A percentile compares a stretch with the other conserved stretches of the same genome.
These are phyloP conservation scores for Schizothorax lantsangensis DNA, from an alignment of 2,797 vertebrate species.

Conservation along the genomic window DNA sequence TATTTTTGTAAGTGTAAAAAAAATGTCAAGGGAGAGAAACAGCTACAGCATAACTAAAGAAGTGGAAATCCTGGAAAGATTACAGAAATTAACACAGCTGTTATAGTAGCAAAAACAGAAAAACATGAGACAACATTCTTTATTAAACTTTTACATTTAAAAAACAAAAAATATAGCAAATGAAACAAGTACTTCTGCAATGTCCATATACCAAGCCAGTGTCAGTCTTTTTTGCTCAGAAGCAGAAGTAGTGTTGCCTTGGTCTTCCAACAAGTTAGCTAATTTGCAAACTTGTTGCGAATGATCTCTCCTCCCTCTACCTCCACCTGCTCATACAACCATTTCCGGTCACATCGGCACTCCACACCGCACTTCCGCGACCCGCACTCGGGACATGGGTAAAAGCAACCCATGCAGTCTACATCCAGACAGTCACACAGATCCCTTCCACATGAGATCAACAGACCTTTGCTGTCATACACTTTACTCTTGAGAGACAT, in stretches of 20 bases:
- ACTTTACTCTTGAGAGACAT: slow-evolving; percentile 89
- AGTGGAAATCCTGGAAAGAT: not conserved
- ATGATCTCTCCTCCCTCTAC: slow-evolving; percentile 97
- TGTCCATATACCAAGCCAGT: slow-evolving; percentile 1
- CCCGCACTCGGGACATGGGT: slow-evolving; percentile 89
- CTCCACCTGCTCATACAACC: slow-evolving; percentile 97
- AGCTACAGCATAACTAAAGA: not conserved
- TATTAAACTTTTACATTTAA: not conserved
- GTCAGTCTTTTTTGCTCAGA: not conserved
- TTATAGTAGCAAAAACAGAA: not conserved
- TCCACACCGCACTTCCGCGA: slow-evolving; percentile 94
- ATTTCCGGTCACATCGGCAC: slow-evolving; percentile 96
- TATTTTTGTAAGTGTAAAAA: slow-evolving; percentile 10
- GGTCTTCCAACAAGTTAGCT: slow-evolving; percentile 48
- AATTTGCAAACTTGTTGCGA: slow-evolving; percentile 87
- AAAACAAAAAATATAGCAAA: slow-evolving; percentile 11
- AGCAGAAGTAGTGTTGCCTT: not conserved
- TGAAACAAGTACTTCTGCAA: not conserved
- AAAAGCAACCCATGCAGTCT: slow-evolving; percentile 96
- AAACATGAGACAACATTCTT: not conserved
- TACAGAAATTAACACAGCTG: not conserved
- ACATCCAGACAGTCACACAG: slow-evolving; percentile 95
- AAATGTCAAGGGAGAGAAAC: slow-evolving; percentile 2
- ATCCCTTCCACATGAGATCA: slow-evolving; percentile 89
- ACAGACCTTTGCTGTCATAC: slow-evolving; percentile 89